These are phyloP conservation scores for Drosophila pectinifera DNA, from an alignment of 1,140 invertebrate genomes.

Conservation along the genomic window DNA sequence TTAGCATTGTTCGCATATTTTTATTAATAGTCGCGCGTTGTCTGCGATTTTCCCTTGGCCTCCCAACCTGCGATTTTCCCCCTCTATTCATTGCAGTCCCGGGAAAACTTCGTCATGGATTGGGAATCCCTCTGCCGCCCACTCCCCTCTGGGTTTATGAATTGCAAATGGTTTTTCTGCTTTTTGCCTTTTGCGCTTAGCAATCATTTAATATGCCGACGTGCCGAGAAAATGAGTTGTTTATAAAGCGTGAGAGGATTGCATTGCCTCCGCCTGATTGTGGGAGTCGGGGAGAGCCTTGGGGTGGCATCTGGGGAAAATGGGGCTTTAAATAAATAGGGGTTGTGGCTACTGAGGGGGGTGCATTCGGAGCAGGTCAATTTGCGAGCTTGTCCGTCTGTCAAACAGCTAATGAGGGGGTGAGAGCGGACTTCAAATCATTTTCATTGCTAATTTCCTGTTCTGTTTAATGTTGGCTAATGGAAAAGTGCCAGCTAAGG, in stretches of 20 bases:
- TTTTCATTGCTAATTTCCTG: not conserved
- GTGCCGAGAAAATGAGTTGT: slow-evolving; percentile 70
- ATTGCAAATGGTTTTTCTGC: slow-evolving; percentile 69
- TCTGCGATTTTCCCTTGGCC: slow-evolving; percentile 65
- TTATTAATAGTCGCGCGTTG: slow-evolving; percentile 76
- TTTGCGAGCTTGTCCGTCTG: slow-evolving; percentile 24
- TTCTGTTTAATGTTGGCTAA: slow-evolving; percentile 2
- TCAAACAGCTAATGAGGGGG: slow-evolving; percentile 10
- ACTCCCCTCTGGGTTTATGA: slow-evolving; percentile 49
- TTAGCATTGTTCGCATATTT: slow-evolving; percentile 73
- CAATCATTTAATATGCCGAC: slow-evolving; percentile 75
- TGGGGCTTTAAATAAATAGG: slow-evolving; percentile 8
- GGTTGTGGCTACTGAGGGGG: not conserved
- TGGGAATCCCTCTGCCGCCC: slow-evolving; percentile 37
- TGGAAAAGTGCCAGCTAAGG: not conserved
- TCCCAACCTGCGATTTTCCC: slow-evolving; percentile 10
- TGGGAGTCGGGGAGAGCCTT: slow-evolving; percentile 6
- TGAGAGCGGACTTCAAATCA: not conserved
- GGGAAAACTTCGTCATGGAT: slow-evolving; percentile 60
- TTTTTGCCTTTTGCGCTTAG: slow-evolving; percentile 72
- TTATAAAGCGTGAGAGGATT: slow-evolving; percentile 63
- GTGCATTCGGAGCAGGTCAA: slow-evolving; percentile 43
- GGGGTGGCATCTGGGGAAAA: not conserved
- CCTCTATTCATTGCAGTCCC: slow-evolving; percentile 48
- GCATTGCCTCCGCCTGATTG: slow-evolving; percentile 34